Percentiles rank a stretch among this genome's conserved stretches.
Conservation (phyloP, 2,888 invertebrate species). For the Pristionchus fissidentatus region DNA sequence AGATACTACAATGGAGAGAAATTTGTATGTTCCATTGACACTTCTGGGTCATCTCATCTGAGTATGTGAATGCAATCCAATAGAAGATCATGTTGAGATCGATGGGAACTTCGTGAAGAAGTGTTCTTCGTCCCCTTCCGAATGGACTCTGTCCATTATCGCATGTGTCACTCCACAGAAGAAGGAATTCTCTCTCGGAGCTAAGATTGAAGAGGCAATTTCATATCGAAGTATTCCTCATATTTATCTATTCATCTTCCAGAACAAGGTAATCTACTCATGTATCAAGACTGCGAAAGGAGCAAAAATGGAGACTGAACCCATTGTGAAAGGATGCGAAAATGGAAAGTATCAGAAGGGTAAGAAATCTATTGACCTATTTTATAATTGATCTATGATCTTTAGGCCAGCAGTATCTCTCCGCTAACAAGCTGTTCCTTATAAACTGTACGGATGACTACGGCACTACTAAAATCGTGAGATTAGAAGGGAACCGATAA, state of each 20-base stretch:
- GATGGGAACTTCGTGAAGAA: not conserved
- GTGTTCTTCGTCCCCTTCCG: not conserved
- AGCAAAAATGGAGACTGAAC: not conserved
- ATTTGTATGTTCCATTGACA: not conserved
- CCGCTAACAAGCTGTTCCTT: not conserved
- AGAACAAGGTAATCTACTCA: not conserved
- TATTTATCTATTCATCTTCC: not conserved
- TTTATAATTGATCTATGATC: not conserved
- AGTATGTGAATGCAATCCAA: too few species aligned
- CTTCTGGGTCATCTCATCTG: too few species aligned
- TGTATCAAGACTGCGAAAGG: not conserved
- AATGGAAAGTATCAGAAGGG: constrained; percentile 10
- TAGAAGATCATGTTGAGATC: too few species aligned
- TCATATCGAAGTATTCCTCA: not conserved
- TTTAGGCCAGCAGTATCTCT: not conserved
- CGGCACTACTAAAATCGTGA: not conserved
- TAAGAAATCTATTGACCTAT: not conserved
- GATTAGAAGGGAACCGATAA: not conserved
- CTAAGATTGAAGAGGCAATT: not conserved
- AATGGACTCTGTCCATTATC: not conserved
- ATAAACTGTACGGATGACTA: constrained; percentile 4
- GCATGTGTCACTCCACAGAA: not conserved
- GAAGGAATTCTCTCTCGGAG: not conserved
- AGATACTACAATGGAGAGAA: not conserved
- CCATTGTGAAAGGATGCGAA: not conserved